Conservation (phyloP, 2,797 vertebrate species). For the Pseudochirops corinnae region DNA sequence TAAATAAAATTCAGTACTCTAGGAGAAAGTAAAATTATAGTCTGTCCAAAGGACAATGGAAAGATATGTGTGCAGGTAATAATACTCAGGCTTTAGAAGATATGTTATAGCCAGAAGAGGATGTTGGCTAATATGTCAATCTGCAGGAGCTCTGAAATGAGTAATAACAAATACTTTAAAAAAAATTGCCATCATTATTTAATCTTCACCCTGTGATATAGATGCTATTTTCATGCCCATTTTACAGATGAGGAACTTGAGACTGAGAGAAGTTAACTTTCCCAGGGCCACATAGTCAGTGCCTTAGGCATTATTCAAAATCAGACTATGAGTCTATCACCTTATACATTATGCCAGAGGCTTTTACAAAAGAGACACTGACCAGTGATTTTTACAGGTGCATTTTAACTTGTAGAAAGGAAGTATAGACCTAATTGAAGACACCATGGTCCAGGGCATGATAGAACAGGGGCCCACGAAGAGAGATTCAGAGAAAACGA, state of each 20-base stretch:
- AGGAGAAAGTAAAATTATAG: background rate
- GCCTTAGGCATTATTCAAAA: background rate
- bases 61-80: background rate
- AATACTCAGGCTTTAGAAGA: background rate
- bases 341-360: background rate
- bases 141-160: background rate
- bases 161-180: background rate
- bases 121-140: background rate
- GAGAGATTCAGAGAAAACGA: background rate
- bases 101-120: background rate
- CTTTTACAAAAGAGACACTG: background rate
- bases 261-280: background rate
- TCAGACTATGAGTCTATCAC: background rate
- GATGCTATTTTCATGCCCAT: background rate
- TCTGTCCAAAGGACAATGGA: background rate
- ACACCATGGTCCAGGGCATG: background rate
- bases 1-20: background rate
- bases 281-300: background rate
- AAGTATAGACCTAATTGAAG: background rate
- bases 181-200: background rate
- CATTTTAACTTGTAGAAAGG: background rate
- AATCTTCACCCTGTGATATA: background rate
- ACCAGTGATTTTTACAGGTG: background rate
- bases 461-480: background rate
- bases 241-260: background rate